phyloP scores from a whole-genome alignment of 2,113 vertebrate species.

The Psilopogon haemacephalus region DNA sequence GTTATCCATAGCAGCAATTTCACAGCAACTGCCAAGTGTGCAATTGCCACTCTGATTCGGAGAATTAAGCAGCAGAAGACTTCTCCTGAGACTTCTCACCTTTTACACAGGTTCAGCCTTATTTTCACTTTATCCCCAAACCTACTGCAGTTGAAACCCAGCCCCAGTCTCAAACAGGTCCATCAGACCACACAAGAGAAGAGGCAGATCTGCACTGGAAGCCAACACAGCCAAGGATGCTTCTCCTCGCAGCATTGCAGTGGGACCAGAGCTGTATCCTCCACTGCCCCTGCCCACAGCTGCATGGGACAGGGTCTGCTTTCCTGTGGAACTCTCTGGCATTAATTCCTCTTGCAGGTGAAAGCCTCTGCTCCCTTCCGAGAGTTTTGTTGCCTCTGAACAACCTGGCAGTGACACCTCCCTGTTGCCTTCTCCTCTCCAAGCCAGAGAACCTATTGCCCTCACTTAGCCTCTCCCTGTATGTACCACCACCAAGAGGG shows the following conservation, averaged over 20 bases:
- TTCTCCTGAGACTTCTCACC: slow-evolving; percentile 40
- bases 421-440: neutral
- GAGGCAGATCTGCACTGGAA: neutral
- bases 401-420: rapidly evolving
- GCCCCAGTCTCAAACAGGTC: neutral
- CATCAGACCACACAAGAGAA: neutral
- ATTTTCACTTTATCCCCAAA: slow-evolving; percentile 21
- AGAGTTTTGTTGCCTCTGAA: neutral
- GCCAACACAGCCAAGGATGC: neutral
- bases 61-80: slow-evolving; percentile 35
- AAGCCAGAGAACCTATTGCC: neutral
- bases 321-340: neutral
- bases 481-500: no score
- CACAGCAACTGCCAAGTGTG: neutral
- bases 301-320: neutral
- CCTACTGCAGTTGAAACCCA: rapidly evolving
- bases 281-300: neutral
- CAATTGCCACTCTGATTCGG: neutral
- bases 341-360: neutral
- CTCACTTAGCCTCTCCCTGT: no score
- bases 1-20: slow-evolving; percentile 22
- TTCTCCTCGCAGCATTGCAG: rapidly evolving
- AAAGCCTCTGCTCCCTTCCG: neutral
- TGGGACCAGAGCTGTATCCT: rapidly evolving
- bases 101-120: neutral